Conservation (phyloP, 2,113 vertebrate genomes). For the Cervus canadensis region DNA sequence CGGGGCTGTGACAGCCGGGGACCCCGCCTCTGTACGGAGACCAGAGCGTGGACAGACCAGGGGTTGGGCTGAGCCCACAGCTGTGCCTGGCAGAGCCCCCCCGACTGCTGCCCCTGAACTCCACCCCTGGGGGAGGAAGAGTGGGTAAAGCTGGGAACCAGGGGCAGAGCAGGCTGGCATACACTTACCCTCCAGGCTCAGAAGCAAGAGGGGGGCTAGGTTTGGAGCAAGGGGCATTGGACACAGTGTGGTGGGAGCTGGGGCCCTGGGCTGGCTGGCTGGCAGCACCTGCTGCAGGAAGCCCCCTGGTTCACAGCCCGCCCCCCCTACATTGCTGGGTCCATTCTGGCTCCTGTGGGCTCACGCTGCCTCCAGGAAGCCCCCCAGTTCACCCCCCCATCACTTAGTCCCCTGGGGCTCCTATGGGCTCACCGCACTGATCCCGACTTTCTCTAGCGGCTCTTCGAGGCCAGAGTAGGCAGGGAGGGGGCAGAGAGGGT, state of each 20-base stretch:
- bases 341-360: background rate
- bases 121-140: too few species aligned
- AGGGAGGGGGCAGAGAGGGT: background rate
- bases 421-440: background rate
- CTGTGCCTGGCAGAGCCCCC: background rate
- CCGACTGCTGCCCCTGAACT: accelerated
- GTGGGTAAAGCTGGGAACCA: background rate
- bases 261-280: background rate
- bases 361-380: background rate
- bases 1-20: too few species aligned
- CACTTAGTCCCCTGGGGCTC: background rate
- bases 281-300: background rate
- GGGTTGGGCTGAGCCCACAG: background rate
- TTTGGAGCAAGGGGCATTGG: background rate
- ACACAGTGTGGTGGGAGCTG: background rate
- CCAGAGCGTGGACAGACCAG: too few species aligned
- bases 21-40: too few species aligned
- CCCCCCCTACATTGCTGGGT: background rate
- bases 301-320: background rate
- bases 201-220: background rate
- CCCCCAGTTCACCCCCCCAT: accelerated
- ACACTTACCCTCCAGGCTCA: background rate
- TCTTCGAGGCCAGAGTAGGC: background rate
- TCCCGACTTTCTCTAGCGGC: background rate
- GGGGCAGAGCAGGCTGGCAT: background rate